These are phyloP conservation scores for Megaceryle alcyon DNA, from an alignment of 2,797 vertebrate species.

Conservation along the genomic window DNA sequence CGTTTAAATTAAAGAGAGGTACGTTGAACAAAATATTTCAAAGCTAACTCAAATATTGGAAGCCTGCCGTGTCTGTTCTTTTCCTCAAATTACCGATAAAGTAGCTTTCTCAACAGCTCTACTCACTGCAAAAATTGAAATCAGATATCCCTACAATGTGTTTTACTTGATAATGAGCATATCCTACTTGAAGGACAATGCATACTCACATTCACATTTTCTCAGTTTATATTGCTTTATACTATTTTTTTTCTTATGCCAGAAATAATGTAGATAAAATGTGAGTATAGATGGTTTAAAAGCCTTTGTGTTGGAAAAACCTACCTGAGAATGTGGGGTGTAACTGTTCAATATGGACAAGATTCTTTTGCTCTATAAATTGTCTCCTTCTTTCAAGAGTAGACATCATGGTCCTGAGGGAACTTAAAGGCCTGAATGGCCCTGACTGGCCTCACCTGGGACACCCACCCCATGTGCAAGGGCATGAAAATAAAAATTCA, in stretches of 20 bases:
- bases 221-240: background rate
- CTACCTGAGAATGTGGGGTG: background rate
- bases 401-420: background rate
- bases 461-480: fast-evolving
- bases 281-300: background rate
- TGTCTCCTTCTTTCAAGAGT: background rate
- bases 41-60: background rate
- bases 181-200: background rate
- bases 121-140: slow-evolving; percentile 13
- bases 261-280: background rate
- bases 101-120: slow-evolving; percentile 22
- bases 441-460: background rate
- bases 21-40: background rate
- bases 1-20: slow-evolving; percentile 11
- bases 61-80: background rate
- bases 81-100: slow-evolving; percentile 20
- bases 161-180: background rate
- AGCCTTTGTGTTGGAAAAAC: background rate
- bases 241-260: background rate
- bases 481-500: background rate
- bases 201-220: background rate
- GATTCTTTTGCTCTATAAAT: background rate
- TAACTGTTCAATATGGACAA: background rate
- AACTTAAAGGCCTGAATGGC: background rate
- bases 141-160: slow-evolving; percentile 15